Evolutionary conservation across 2,113 vertebrate species (phyloP).

Genomic region (Rhodinocichla rosea): DNA sequence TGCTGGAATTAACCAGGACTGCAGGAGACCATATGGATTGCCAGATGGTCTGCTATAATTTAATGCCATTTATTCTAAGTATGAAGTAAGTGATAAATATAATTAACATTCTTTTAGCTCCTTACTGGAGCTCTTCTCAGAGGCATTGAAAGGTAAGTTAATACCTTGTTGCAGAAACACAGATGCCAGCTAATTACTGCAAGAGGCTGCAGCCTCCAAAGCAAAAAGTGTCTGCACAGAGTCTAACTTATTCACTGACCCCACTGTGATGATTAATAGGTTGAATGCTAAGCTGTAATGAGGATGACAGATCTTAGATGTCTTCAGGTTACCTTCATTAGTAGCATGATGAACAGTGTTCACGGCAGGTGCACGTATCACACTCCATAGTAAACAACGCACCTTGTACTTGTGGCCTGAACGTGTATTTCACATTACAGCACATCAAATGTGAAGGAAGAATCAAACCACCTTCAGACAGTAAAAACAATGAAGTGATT

Average conservation of each 20-base stretch:
- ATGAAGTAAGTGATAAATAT: slow-evolving; percentile 71
- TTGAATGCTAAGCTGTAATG: slow-evolving; percentile 65
- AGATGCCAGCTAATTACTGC: slow-evolving; percentile 76
- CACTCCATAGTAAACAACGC: slow-evolving; percentile 28
- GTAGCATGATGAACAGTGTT: slow-evolving; percentile 43
- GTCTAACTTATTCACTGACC: slow-evolving; percentile 65
- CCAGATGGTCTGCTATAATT: slow-evolving; percentile 75
- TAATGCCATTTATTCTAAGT: slow-evolving; percentile 72
- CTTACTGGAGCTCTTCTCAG: slow-evolving; percentile 54
- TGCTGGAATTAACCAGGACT: slow-evolving; percentile 69
- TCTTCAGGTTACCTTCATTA: slow-evolving; percentile 68
- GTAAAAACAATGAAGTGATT: slow-evolving; percentile 31
- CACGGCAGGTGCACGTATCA: neutral
- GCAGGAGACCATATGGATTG: slow-evolving; percentile 72
- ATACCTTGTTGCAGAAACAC: slow-evolving; percentile 67
- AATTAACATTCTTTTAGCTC: slow-evolving; percentile 74
- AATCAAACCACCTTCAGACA: slow-evolving; percentile 34
- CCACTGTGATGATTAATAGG: slow-evolving; percentile 72
- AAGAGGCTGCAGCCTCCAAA: slow-evolving; percentile 60
- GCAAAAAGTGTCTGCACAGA: slow-evolving; percentile 47
- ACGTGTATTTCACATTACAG: neutral
- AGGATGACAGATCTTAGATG: slow-evolving; percentile 68
- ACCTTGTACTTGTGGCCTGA: slow-evolving; percentile 23
- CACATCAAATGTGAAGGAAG: slow-evolving; percentile 41
- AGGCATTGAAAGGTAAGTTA: slow-evolving; percentile 67